These are phyloP conservation scores for Nasonia vitripennis DNA, from an alignment of 1,140 invertebrate genomes.

Conservation along the genomic window DNA sequence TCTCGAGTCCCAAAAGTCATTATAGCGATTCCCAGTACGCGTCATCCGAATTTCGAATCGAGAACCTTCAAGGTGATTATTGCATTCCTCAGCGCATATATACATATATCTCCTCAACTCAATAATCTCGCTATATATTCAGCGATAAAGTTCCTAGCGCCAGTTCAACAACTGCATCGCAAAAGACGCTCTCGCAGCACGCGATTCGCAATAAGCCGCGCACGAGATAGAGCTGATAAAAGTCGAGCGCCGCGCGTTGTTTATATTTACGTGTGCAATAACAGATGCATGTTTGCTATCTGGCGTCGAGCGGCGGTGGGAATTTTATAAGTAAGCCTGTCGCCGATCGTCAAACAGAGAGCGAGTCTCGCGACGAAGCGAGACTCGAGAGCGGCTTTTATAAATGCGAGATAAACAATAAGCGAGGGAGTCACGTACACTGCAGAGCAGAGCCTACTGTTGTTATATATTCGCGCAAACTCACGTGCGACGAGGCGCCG, in stretches of 20 bases:
- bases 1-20: too few species aligned
- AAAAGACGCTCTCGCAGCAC: not conserved
- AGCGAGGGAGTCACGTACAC: not conserved
- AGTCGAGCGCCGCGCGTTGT: not conserved
- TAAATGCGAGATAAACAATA: not conserved
- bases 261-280: not conserved
- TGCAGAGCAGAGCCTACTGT: not conserved
- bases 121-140: too few species aligned
- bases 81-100: too few species aligned
- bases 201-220: not conserved
- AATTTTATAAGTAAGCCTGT: conserved; percentile 15
- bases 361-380: not conserved
- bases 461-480: not conserved
- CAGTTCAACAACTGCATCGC: conserved; percentile 29
- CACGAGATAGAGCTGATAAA: not conserved
- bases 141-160: not conserved
- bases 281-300: conserved; percentile 30
- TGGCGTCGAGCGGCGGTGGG: conserved; percentile 33
- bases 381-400: too few species aligned
- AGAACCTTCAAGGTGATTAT: too few species aligned
- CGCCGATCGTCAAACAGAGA: conserved; percentile 36
- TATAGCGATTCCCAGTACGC: too few species aligned
- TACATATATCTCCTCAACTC: too few species aligned
- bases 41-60: too few species aligned
- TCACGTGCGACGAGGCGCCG: not conserved